phyloP scores from a whole-genome alignment of 1,140 invertebrate genomes.

The Capitella teleta region DNA sequence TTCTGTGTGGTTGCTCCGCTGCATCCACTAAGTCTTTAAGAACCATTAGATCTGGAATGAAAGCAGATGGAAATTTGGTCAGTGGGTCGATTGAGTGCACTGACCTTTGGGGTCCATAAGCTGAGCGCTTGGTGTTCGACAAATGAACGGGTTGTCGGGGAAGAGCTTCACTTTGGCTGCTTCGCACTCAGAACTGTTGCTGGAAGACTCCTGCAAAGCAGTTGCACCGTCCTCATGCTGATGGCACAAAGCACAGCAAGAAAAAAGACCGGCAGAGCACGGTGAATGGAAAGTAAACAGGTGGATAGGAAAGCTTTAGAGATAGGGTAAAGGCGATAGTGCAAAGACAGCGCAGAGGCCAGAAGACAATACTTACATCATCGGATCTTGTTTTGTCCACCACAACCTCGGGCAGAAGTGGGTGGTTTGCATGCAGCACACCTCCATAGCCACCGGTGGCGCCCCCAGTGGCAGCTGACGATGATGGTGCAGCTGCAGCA shows the following conservation, averaged over 20 bases:
- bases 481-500: too few relatives aligned
- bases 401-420: constrained; percentile 26
- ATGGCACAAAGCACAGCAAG: too few relatives aligned
- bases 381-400: constrained; percentile 31
- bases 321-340: too few relatives aligned
- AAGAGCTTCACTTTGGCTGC: constrained; percentile 68
- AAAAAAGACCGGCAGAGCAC: too few relatives aligned
- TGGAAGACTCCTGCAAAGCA: constrained; percentile 51
- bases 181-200: constrained; percentile 60
- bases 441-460: constrained; percentile 6
- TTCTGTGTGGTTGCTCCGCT: constrained; percentile 75
- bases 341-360: too few relatives aligned
- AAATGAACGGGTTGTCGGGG: constrained; percentile 81
- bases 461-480: background rate
- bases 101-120: constrained; percentile 89
- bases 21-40: constrained; percentile 94
- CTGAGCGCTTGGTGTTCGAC: constrained; percentile 71
- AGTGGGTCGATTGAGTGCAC: background rate
- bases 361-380: too few relatives aligned
- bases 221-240: too few relatives aligned
- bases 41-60: constrained; percentile 84
- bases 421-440: too few relatives aligned
- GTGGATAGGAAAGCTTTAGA: too few relatives aligned
- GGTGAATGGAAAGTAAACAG: too few relatives aligned
- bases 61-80: constrained; percentile 12